Percentiles rank a stretch among this genome's conserved stretches.
These are phyloP conservation scores for Drosophila parvula DNA, from an alignment of 1,140 invertebrate species.

Conservation along the genomic window DNA sequence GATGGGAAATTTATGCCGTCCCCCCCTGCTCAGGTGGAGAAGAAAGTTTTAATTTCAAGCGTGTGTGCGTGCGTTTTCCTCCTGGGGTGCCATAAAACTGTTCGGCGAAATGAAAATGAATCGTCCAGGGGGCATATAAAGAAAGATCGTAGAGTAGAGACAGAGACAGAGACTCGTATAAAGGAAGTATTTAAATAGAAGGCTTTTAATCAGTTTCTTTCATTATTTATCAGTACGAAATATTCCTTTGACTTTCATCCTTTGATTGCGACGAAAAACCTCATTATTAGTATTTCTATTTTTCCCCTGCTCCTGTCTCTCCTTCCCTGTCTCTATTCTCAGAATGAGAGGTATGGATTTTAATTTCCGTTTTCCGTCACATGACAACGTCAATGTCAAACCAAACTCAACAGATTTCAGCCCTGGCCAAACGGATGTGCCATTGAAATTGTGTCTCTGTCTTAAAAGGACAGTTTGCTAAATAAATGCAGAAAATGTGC, in stretches of 20 bases:
- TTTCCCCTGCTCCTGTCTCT: background rate
- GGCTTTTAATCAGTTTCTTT: slow-evolving; percentile 25
- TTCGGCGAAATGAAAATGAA: slow-evolving; percentile 48
- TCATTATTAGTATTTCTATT: slow-evolving; percentile 7
- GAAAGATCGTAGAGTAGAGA: slow-evolving; percentile 1
- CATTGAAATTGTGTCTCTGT: slow-evolving; percentile 14
- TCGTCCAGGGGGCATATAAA: slow-evolving; percentile 32
- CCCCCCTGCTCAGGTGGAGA: slow-evolving; percentile 30
- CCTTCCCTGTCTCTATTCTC: background rate
- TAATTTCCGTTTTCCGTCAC: slow-evolving; percentile 76
- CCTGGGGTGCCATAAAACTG: slow-evolving; percentile 43
- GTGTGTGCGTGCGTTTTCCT: slow-evolving; percentile 1
- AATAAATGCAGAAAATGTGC: slow-evolving; percentile 5
- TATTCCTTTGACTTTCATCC: background rate
- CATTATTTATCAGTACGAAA: background rate
- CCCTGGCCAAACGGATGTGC: slow-evolving; percentile 11
- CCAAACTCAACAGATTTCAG: slow-evolving; percentile 10
- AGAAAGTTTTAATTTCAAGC: slow-evolving; percentile 34
- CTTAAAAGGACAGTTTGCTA: slow-evolving; percentile 25
- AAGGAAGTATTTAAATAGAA: slow-evolving; percentile 19
- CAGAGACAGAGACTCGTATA: slow-evolving; percentile 2
- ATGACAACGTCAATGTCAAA: slow-evolving; percentile 59
- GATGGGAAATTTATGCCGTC: slow-evolving; percentile 31
- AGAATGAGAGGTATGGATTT: slow-evolving; percentile 47
- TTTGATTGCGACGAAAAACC: slow-evolving; percentile 1